A percentile compares a stretch with the other conserved stretches of the same genome.
phyloP scores from a whole-genome alignment of 2,797 vertebrate genomes.

The Acropternis orthonyx region DNA sequence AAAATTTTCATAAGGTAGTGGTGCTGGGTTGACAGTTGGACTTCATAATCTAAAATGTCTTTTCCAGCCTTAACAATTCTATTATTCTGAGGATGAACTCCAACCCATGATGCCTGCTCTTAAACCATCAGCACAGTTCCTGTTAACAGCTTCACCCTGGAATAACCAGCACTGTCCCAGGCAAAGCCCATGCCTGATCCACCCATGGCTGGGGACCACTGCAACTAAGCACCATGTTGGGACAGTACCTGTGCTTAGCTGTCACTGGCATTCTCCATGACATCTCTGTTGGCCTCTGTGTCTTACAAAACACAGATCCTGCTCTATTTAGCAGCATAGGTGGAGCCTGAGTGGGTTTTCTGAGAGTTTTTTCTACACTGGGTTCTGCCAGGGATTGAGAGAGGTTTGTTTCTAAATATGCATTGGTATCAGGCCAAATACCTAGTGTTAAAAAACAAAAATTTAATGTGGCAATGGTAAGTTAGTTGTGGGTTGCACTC shows the following conservation, averaged over 20 bases:
- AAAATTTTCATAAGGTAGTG: not conserved
- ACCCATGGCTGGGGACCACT: not conserved
- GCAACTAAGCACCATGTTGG: not conserved
- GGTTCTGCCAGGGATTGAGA: not conserved
- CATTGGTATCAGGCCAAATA: not conserved
- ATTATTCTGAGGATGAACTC: not conserved
- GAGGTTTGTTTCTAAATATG: not conserved
- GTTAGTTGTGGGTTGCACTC: not conserved
- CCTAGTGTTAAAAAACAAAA: not conserved
- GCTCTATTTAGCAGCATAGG: not conserved
- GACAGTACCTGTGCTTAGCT: not conserved
- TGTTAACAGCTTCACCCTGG: not conserved
- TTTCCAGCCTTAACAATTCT: not conserved
- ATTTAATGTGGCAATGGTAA: not conserved
- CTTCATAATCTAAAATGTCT: rapidly evolving
- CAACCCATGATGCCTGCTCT: not conserved
- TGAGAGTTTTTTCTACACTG: not conserved
- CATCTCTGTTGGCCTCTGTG: not conserved
- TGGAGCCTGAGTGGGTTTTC: not conserved
- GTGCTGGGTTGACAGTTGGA: not conserved
- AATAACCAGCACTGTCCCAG: not conserved
- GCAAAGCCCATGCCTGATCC: not conserved
- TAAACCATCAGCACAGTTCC: not conserved
- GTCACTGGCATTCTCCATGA: not conserved
- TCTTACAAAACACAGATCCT: not conserved